Conservation (phyloP, 1,140 invertebrate species). For the Apis mellifera region Amel_HAv3.1 CM009933.2:11715501-11716000, state of each 20-base stretch:
- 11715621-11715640: too few relatives aligned
- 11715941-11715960: neutral
- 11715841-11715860: constrained; percentile 62
- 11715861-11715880: constrained; percentile 65
- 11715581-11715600: neutral
- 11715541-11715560: constrained; percentile 68
- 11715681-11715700: too few relatives aligned
- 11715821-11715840: constrained; percentile 44
- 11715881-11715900: constrained; percentile 55
- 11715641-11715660: neutral
- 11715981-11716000: neutral
- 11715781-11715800: neutral
- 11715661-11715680: neutral
- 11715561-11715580: constrained; percentile 19
- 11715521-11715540: constrained; percentile 70
- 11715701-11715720: too few relatives aligned
- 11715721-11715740: too few relatives aligned
- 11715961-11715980: constrained; percentile 29
- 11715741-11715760: neutral
- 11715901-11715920: neutral
- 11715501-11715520: constrained; percentile 72
- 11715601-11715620: too few relatives aligned
- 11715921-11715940: constrained; percentile 40
- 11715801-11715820: constrained; percentile 55
- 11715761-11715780: neutral